A percentile compares a stretch with the other conserved stretches of the same genome.
Evolutionary conservation across 2,797 vertebrate species (phyloP).

Genomic region (Centroberyx gerrardi): DNA sequence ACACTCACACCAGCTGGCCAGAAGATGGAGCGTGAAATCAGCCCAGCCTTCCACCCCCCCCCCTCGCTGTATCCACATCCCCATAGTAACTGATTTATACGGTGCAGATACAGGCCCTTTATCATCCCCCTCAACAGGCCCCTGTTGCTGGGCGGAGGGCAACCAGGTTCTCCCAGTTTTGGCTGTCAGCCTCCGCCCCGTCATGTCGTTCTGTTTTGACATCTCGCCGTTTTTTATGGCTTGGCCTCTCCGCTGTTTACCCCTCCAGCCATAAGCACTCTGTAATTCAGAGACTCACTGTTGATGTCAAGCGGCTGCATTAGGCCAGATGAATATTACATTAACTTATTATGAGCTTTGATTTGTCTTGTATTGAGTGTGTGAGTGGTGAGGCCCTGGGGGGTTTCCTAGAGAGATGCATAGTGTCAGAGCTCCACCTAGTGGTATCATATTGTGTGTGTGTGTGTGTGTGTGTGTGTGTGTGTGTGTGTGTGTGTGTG

Average conservation of each 20-base stretch:
- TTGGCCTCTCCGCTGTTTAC: constrained; percentile 51
- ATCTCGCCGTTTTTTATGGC: constrained; percentile 32
- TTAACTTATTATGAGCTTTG: constrained; percentile 37
- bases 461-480: no score
- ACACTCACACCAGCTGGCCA: constrained; percentile 60
- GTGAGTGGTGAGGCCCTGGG: background rate
- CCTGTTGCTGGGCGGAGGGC: constrained; percentile 14
- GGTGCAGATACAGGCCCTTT: constrained; percentile 50
- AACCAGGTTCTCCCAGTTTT: constrained; percentile 44
- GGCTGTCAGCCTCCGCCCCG: constrained; percentile 28
- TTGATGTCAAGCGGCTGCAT: constrained; percentile 58
- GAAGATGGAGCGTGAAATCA: constrained; percentile 63
- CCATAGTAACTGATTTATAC: constrained; percentile 62
- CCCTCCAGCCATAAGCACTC: constrained; percentile 48
- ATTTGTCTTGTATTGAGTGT: background rate
- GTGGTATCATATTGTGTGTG: constrained; percentile 45
- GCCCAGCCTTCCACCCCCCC: constrained; percentile 14
- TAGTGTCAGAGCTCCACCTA: constrained; percentile 74
- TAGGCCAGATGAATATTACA: constrained; percentile 42
- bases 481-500: constrained; percentile 5
- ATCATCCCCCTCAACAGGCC: constrained; percentile 42
- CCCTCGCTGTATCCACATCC: constrained; percentile 31
- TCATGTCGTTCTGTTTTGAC: constrained; percentile 59
- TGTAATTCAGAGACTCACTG: constrained; percentile 38
- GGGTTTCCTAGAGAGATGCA: background rate